Evolutionary conservation across 2,888 invertebrate genomes (phyloP).

Genomic region (Ochlodes sylvanus): DNA sequence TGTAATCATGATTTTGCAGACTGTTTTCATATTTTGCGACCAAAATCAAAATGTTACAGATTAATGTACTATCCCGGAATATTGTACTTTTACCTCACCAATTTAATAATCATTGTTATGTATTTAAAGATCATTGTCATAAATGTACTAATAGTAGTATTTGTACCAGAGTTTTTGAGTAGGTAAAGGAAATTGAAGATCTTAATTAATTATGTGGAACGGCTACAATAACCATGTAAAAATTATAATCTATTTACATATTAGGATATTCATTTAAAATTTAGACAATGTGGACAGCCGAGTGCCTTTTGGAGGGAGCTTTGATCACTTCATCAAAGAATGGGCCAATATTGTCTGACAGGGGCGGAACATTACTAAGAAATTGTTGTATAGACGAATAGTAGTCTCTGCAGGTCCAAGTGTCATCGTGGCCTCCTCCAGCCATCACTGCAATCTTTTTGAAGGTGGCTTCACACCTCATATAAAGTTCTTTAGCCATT

Average conservation of each 20-base stretch:
- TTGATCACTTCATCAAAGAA: constrained; percentile 58
- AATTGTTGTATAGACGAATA: constrained; percentile 85
- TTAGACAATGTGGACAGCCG: constrained; percentile 55
- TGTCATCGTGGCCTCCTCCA: constrained; percentile 97
- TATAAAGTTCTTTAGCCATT: constrained; percentile 94
- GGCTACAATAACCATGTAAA: constrained; percentile 18
- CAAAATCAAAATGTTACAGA: too few species aligned
- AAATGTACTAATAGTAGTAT: neutral
- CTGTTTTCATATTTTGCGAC: too few species aligned
- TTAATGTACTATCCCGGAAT: too few species aligned
- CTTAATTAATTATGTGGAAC: neutral
- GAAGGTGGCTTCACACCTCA: constrained; percentile 89
- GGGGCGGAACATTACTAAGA: constrained; percentile 66
- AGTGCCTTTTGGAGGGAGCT: constrained; percentile 50
- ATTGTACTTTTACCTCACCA: too few species aligned
- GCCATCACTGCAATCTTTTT: constrained; percentile 92
- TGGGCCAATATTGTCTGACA: constrained; percentile 60
- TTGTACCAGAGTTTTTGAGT: constrained; percentile 21
- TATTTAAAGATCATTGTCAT: neutral
- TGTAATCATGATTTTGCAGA: too few species aligned
- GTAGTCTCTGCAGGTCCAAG: constrained; percentile 95
- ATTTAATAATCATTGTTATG: neutral
- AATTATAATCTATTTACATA: constrained; percentile 6
- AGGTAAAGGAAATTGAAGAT: neutral
- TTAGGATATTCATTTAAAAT: neutral